Base-by-base conservation (phyloP, 2,113 vertebrate species). In the Indicator maculatus region DNA sequence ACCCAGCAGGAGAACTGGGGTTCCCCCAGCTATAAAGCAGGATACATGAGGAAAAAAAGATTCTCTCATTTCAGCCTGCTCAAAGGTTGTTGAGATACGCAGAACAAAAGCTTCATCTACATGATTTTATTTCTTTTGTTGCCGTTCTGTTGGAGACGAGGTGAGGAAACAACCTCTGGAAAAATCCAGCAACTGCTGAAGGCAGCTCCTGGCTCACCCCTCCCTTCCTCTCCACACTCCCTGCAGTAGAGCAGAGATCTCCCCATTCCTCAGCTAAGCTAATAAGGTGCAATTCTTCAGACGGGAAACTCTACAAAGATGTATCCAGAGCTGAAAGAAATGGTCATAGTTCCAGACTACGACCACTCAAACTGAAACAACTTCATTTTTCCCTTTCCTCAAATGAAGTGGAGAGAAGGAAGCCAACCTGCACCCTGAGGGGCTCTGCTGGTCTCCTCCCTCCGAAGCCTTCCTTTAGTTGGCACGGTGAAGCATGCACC, bases 261-360 rank as follows among this genome's bases (percentile, higher is more conserved):
- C 78, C 56, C 76, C 2, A 0, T 58, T 76, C 70, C 82, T 85
- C 79, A 89, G n/a, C 45, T 83, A 93, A 74, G 76, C 66, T 96
- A 94, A 79, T 97, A 97, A 97, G 96, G 96, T 96, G 96, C 96
- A 94, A 86, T 96, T 95, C 88, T 79, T 93, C 89, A 71, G 47
- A 80, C 56, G 79, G 75, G 24, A 93, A 79, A 83, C 45, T 77
- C 83, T 60, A 39, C 56, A 47, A 89, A 89, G 85, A 55, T 66
- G 71, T 84, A 93, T 95, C 84, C 50, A 20, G 63, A 92, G 47
- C 72, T 77, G 70, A 39, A 88, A 95, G 70, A 95, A 93, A 82
- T 0, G 6, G 81, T 63, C 26, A 0, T 56, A 45, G 65, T 91
- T 81, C 89, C 77, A 94, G 63, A 83, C 88, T 31, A 88, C 72